Conservation (phyloP, 2,113 vertebrate species). For the Antigone vipio region DNA sequence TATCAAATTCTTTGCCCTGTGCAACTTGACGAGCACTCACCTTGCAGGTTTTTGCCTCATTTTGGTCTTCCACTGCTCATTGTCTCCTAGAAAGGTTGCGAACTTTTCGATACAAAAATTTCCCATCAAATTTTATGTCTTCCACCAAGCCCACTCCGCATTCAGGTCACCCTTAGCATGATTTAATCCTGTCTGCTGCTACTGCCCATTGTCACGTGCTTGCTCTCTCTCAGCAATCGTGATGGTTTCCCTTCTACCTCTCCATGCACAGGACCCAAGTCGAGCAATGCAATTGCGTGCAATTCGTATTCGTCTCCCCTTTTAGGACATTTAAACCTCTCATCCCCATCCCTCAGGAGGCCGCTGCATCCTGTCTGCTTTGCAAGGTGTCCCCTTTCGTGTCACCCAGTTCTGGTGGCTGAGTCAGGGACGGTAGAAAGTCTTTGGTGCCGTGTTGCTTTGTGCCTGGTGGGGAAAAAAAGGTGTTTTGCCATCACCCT, state of each 20-base stretch:
- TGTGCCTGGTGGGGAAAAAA: background rate
- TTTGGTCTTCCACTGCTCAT: background rate
- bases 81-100: background rate
- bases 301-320: background rate
- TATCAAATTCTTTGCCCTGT: background rate
- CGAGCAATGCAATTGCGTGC: background rate
- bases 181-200: background rate
- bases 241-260: background rate
- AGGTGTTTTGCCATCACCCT: background rate
- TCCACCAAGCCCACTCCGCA: background rate
- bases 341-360: background rate
- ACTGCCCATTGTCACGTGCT: background rate
- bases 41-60: background rate
- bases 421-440: background rate
- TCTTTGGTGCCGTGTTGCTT: background rate
- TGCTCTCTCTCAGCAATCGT: rapidly evolving
- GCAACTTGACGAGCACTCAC: background rate
- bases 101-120: background rate
- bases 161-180: background rate
- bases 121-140: background rate
- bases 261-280: background rate
- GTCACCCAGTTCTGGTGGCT: background rate
- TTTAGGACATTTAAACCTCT: background rate
- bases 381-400: background rate
- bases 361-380: background rate